Conservation (phyloP, 2,888 invertebrate species). For the Lasioglossum figueresi region DNA sequence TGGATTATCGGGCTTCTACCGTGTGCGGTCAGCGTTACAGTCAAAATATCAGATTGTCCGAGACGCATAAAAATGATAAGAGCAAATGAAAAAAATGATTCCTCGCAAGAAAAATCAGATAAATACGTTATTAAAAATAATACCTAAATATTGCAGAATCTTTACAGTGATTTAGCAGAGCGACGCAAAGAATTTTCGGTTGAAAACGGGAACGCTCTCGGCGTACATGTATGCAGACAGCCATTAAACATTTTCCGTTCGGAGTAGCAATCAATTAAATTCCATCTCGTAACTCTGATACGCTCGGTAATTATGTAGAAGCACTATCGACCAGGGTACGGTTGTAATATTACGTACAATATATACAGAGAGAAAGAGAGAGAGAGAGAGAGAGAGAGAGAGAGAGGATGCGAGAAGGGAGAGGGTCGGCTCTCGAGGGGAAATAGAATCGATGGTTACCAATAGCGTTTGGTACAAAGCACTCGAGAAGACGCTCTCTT, state of each 20-base stretch:
- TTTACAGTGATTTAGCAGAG: no score
- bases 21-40: background rate
- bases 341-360: conserved; percentile 1
- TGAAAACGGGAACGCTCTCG: background rate
- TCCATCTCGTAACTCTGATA: background rate
- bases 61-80: background rate
- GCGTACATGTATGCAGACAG: background rate
- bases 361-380: background rate
- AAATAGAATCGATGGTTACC: conserved; percentile 50
- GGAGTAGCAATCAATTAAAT: background rate
- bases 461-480: conserved; percentile 33
- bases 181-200: no score
- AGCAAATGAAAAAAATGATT: no score
- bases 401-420: background rate
- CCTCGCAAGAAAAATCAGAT: background rate
- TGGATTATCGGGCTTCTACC: background rate
- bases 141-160: no score
- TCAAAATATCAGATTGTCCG: background rate
- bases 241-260: background rate
- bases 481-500: conserved; percentile 39
- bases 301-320: background rate
- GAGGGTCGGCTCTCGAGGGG: conserved; percentile 3
- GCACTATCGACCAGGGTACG: background rate
- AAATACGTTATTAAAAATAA: background rate
- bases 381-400: background rate